Base-by-base conservation (phyloP, 2,888 invertebrate species). In the Scelioninae gen. 1 region DNA sequence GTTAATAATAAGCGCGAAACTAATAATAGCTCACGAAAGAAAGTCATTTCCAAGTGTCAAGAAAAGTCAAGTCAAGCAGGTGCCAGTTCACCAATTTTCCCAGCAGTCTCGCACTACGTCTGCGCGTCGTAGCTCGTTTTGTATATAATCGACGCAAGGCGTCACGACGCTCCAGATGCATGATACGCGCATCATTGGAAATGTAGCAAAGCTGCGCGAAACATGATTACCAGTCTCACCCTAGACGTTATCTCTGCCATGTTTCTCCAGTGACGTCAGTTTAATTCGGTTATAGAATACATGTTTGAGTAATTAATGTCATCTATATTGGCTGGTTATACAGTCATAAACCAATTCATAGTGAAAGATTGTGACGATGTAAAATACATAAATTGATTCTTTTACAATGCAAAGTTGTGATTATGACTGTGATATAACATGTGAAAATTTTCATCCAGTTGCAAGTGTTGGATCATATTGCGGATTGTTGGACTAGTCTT, bases 91-190 rank as follows among this genome's bases (percentile, higher is more conserved):
- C 72, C 60, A 63, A 71, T 71, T 82, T 74, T 69, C 72, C 65
- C 77, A 49, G 66, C 58, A 43, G 65, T 82, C 62, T 63, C 79
- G 69, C 72, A 68, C 84, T 69, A 89, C 90, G 91, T 86, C 90
- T 90, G 90, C 91, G 91, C 90, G 86, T 60, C 84, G 43, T 75
- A 78, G 71, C 78, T 84, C 85, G 82, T 84, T 86, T 86, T 88
- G 88, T 90, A 91, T 91, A 91, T 88, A 90, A 90, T 88, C 88
- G 85, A 82, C 84, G 87, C 86, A 74, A 86, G 88, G 88, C 89
- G 88, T 89, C 88, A 87, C 87, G 88, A 85, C 88, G 90, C 86
- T 90, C 88, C 90, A 91, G 89, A 91, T 90, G 90, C 89, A 89
- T 88, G 85, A 87, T 84, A 87, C 90, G 90, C 89, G 88, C 85